Conservation (phyloP, 2,113 vertebrate genomes). For the Notechis scutatus region DNA sequence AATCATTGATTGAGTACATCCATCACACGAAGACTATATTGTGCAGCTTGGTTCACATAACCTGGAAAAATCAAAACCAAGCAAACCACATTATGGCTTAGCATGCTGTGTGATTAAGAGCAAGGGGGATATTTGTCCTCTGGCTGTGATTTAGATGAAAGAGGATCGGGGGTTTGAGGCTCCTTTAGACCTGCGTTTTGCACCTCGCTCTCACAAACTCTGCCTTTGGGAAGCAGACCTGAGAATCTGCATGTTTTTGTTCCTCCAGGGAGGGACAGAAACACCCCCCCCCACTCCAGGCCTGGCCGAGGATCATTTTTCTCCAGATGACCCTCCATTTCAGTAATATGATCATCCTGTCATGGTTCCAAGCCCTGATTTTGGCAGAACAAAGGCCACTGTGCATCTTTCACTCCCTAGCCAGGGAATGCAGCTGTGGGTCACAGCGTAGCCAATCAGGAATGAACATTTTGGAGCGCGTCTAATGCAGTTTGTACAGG, state of each 20-base stretch:
- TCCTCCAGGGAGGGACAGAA: neutral
- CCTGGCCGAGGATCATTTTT: slow-evolving; percentile 17
- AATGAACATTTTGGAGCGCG: slow-evolving; percentile 65
- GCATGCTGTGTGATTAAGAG: neutral
- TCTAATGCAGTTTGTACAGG: slow-evolving; percentile 64
- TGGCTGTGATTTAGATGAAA: fast-evolving
- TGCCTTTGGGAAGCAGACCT: neutral
- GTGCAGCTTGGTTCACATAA: neutral
- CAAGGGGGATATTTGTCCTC: fast-evolving
- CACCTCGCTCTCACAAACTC: neutral
- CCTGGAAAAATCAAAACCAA: neutral
- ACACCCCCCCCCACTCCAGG: neutral
- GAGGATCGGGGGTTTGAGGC: neutral
- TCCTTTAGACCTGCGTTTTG: neutral
- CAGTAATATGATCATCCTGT: slow-evolving; percentile 62
- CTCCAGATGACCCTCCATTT: slow-evolving; percentile 34
- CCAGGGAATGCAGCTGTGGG: slow-evolving; percentile 60
- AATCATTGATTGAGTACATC: neutral
- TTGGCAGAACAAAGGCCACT: slow-evolving; percentile 58
- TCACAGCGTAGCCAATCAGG: slow-evolving; percentile 69
- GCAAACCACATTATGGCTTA: neutral
- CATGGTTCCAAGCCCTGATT: slow-evolving; percentile 57
- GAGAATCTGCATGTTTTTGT: neutral
- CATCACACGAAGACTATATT: neutral
- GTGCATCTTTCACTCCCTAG: slow-evolving; percentile 54